Percentiles rank a stretch among this genome's conserved stretches.
Evolutionary conservation across 2,113 vertebrate genomes (phyloP).

Genomic region (Platysternon megacephalum): DNA sequence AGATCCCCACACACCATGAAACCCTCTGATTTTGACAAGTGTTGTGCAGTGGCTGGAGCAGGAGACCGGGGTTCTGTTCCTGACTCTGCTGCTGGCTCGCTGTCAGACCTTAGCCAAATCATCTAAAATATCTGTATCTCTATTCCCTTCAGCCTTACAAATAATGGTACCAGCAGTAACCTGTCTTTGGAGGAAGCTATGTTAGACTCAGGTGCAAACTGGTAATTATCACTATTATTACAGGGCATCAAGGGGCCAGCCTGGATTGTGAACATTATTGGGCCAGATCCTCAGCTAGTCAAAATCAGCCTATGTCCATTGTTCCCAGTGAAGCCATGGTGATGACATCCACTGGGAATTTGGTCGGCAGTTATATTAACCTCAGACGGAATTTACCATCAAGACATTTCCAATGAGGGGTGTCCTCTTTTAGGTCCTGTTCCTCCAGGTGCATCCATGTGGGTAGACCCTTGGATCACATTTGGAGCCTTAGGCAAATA

Average conservation of each 20-base stretch:
- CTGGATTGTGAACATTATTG: background rate
- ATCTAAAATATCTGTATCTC: background rate
- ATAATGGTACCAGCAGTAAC: background rate
- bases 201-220: background rate
- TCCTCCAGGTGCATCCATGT: background rate
- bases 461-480: background rate
- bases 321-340: background rate
- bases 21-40: too few relatives aligned
- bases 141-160: background rate
- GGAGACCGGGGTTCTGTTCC: background rate
- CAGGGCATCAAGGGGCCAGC: background rate
- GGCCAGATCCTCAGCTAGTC: background rate
- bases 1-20: background rate
- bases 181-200: too few relatives aligned
- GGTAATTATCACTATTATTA: background rate
- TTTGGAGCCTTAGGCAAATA: background rate
- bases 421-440: background rate
- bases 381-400: background rate
- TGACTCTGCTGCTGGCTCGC: background rate
- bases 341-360: background rate
- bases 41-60: background rate
- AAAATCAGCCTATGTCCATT: background rate
- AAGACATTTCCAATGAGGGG: background rate
- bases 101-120: background rate
- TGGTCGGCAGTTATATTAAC: background rate